phyloP scores from a whole-genome alignment of 2,113 vertebrate species.

The Pteruthius melanotis region DNA sequence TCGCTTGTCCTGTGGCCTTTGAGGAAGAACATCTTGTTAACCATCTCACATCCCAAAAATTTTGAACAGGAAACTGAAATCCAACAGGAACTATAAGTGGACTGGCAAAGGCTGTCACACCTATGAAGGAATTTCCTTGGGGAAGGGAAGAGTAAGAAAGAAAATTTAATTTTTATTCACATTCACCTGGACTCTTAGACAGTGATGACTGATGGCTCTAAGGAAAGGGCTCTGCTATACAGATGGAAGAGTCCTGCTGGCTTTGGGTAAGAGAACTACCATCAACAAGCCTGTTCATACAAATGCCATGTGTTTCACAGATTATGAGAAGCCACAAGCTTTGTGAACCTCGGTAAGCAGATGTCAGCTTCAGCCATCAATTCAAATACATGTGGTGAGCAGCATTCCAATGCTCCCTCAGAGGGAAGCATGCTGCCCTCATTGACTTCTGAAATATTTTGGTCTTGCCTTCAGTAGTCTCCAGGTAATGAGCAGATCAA shows the following conservation, averaged over 20 bases:
- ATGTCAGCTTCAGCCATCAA: background rate
- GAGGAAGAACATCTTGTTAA: background rate
- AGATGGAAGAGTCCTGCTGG: background rate
- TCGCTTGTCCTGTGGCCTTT: background rate
- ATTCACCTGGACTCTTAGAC: background rate
- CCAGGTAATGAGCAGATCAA: slow-evolving; percentile 35
- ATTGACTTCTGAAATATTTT: background rate
- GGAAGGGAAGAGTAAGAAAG: background rate
- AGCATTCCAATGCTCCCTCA: background rate
- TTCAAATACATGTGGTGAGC: background rate
- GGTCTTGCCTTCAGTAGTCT: background rate
- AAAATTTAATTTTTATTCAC: background rate
- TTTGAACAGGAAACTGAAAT: background rate
- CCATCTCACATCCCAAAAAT: background rate
- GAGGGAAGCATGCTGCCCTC: background rate
- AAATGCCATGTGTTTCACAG: background rate
- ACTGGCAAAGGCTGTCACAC: background rate
- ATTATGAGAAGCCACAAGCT: background rate
- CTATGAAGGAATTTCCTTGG: background rate
- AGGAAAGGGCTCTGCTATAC: background rate
- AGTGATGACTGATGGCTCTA: background rate
- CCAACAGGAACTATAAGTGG: background rate
- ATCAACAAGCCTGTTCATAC: background rate
- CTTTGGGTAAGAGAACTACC: background rate
- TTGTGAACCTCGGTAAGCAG: background rate